Evolutionary conservation across 2,113 vertebrate species (phyloP), one percentile per base, ranked within the genome.

Genomic region (Poeciliopsis occidentalis): DNA sequence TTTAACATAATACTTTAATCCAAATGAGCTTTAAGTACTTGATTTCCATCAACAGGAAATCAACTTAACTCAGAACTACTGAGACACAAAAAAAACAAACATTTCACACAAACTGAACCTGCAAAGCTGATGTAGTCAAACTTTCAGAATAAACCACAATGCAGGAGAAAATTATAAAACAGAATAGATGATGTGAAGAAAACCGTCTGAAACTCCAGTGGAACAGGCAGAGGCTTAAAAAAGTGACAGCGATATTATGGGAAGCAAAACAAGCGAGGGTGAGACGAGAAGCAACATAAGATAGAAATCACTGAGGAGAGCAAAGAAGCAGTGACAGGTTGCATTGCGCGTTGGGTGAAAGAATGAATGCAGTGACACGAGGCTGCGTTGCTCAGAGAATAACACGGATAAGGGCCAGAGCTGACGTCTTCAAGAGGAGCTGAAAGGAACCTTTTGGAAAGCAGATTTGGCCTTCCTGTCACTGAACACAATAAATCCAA

Each of bases 401-500:
- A 1, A 64, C 34, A 75, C 67, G 51, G 87, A 88, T 81, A 81
- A 83, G 71, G 39, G 26, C 66, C 30, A 12, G 1, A 19, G 63
- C 63, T 79, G 76, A 74, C 64, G 60, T 67, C 60, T 67, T 77
- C 34, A 76, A 79, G 78, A 76, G 68, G 62, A 62, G 63, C 76
- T 69, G 44, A 66, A 63, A 83, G 47, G 63, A 74, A 79, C 60
- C 72, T 47, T 78, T 67, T 69, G 26, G 78, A 47, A 84, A 62
- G 69, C 15, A 60, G 71, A 64, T 78, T 62, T 75, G 82, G 76
- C 80, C 83, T 71, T 82, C 79, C 76, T 79, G 87, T 66, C 77
- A 76, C 62, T 3, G 37, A 83, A 60, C 74, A 86, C 75, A 84
- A 79, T 67, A 41, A 73, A 39, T 17, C 12, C 10, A 64, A 81